phyloP scores from a whole-genome alignment of 2,888 invertebrate genomes.

The Sacculina carcini region DNA sequence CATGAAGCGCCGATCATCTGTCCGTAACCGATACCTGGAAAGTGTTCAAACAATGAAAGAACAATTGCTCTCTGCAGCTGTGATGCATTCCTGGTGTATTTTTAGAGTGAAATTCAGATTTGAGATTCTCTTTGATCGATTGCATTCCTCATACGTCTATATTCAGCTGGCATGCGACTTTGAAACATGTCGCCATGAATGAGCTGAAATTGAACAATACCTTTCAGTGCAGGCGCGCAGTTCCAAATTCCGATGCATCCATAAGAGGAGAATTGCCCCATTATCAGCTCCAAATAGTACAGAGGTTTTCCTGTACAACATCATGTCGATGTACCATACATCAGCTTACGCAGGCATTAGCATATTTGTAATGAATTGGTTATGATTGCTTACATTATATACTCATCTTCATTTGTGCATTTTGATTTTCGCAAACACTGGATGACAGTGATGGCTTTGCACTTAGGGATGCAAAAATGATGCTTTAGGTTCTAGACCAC shows the following conservation, averaged over 20 bases:
- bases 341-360: too few species aligned
- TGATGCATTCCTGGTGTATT: neutral
- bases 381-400: too few species aligned
- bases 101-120: neutral
- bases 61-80: neutral
- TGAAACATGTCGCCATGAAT: neutral
- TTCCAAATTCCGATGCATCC: slow-evolving; percentile 47
- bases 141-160: neutral
- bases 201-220: slow-evolving; percentile 23
- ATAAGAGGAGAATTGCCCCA: slow-evolving; percentile 56
- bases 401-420: too few species aligned
- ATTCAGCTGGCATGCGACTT: neutral
- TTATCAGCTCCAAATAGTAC: slow-evolving; percentile 52
- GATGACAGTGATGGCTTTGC: too few species aligned
- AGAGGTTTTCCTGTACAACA: slow-evolving; percentile 26
- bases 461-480: too few species aligned
- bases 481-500: too few species aligned
- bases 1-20: slow-evolving; percentile 24
- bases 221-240: slow-evolving; percentile 45
- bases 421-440: too few species aligned
- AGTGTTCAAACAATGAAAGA: neutral
- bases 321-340: neutral
- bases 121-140: neutral
- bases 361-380: neutral
- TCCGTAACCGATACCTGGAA: slow-evolving; percentile 23